phyloP scores from a whole-genome alignment of 2,888 invertebrate species.

The Sylvicola fuscatus region DNA sequence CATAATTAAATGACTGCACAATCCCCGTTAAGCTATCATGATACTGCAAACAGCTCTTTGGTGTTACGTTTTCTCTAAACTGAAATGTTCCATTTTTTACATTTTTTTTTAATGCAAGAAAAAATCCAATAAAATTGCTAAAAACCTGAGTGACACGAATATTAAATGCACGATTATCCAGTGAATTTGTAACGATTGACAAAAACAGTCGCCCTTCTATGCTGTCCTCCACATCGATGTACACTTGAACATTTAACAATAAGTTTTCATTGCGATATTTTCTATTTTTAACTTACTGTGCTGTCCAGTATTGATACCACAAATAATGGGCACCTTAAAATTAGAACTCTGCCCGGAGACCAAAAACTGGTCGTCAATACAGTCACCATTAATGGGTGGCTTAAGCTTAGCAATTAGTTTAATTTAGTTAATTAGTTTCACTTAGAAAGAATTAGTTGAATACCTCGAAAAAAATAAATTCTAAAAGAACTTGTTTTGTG shows the following conservation, averaged over 20 bases:
- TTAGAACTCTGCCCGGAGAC: slow-evolving; percentile 50
- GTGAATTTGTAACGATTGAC: slow-evolving; percentile 36
- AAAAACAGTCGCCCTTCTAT: slow-evolving; percentile 38
- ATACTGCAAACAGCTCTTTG: slow-evolving; percentile 44
- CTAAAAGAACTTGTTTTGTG: slow-evolving; percentile 45
- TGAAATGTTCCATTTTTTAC: slow-evolving; percentile 34
- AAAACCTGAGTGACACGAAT: slow-evolving; percentile 37
- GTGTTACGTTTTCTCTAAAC: slow-evolving; percentile 25
- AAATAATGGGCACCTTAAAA: slow-evolving; percentile 43
- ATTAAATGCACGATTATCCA: slow-evolving; percentile 35
- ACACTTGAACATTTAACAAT: too few species aligned
- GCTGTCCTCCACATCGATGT: slow-evolving; percentile 43
- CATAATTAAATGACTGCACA: slow-evolving; percentile 52
- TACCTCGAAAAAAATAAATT: slow-evolving; percentile 50
- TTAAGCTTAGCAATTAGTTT: slow-evolving; percentile 28
- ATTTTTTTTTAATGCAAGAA: not conserved
- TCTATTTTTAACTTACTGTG: too few species aligned
- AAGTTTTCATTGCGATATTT: too few species aligned
- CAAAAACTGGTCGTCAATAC: slow-evolving; percentile 45
- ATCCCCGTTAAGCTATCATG: slow-evolving; percentile 34
- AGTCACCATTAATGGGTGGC: slow-evolving; percentile 45
- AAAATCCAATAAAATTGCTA: slow-evolving; percentile 20
- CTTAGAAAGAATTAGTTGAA: slow-evolving; percentile 5
- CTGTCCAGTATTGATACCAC: slow-evolving; percentile 57
- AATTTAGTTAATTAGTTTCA: not conserved